A percentile compares a stretch with the other conserved stretches of the same genome.
These are phyloP conservation scores for Mythimna pallens DNA, from an alignment of 2,888 invertebrate species.

Conservation along the genomic window DNA sequence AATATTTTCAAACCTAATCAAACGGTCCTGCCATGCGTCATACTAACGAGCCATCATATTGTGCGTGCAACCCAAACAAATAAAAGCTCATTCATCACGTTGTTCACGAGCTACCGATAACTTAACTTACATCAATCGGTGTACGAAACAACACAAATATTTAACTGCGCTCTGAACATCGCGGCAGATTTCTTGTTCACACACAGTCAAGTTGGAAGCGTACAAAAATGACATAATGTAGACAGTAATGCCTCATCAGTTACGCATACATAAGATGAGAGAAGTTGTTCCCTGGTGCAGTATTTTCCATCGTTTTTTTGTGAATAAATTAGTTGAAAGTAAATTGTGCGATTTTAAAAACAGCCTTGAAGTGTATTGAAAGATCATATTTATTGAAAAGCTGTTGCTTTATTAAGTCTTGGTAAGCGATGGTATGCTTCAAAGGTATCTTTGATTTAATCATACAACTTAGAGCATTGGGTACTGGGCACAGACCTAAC, in stretches of 20 bases:
- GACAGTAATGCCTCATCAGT: constrained; percentile 56
- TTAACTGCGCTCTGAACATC: constrained; percentile 36
- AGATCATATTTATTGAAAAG: neutral
- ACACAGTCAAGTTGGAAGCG: constrained; percentile 45
- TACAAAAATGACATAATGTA: constrained; percentile 58
- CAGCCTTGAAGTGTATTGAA: neutral
- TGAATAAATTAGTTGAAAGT: neutral
- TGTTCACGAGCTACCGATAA: constrained; percentile 39
- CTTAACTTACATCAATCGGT: constrained; percentile 45
- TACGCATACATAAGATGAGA: constrained; percentile 50
- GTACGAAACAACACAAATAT: constrained; percentile 53
- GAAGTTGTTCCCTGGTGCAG: constrained; percentile 33
- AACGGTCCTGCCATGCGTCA: constrained; percentile 37
- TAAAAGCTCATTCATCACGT: constrained; percentile 51
- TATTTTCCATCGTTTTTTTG: constrained; percentile 13
- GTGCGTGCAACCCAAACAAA: constrained; percentile 46
- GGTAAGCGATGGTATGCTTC: too few relatives aligned
- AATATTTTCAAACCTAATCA: constrained; percentile 27
- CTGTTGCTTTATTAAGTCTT: too few relatives aligned
- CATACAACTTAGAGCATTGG: neutral
- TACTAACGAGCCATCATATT: constrained; percentile 45
- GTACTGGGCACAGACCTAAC: neutral
- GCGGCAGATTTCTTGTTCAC: constrained; percentile 52
- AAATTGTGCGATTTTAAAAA: neutral
- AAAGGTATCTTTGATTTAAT: neutral